Evolutionary conservation across 1,140 invertebrate species (phyloP).

Genomic region (Zaprionus nigranus): DNA sequence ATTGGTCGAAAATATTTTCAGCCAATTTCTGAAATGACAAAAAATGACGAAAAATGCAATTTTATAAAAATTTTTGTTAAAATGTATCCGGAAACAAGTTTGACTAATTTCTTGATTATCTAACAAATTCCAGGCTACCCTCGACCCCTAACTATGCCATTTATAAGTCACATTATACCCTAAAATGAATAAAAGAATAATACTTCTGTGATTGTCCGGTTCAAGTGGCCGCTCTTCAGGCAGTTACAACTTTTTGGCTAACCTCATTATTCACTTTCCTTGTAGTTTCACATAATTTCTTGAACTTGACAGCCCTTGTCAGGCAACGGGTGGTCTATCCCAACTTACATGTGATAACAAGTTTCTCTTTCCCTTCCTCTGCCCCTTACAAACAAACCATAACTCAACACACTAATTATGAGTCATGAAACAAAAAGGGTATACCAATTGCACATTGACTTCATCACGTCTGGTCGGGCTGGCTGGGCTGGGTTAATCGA

Average conservation of each 20-base stretch:
- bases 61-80: background rate
- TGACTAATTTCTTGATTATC: background rate
- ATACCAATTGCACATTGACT: constrained; percentile 72
- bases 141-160: constrained; percentile 17
- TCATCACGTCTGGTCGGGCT: constrained; percentile 42
- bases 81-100: background rate
- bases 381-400: constrained; percentile 51
- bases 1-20: no score
- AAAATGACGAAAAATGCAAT: no score
- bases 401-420: constrained; percentile 77
- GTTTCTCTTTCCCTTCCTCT: constrained; percentile 43
- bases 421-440: constrained; percentile 65
- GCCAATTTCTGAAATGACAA: no score
- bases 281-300: constrained; percentile 37
- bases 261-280: constrained; percentile 60
- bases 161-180: constrained; percentile 17
- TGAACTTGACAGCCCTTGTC: constrained; percentile 27
- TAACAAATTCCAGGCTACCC: constrained; percentile 5
- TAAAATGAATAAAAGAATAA: constrained; percentile 18
- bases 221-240: constrained; percentile 36
- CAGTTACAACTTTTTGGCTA: constrained; percentile 42
- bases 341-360: constrained; percentile 55
- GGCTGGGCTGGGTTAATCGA: constrained; percentile 33
- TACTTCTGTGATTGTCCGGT: constrained; percentile 36
- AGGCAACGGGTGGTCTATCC: constrained; percentile 44